Evolutionary conservation across 2,797 vertebrate genomes (phyloP), one percentile per base, ranked within the genome.

Genomic region (Synaphobranchus kaupii): DNA sequence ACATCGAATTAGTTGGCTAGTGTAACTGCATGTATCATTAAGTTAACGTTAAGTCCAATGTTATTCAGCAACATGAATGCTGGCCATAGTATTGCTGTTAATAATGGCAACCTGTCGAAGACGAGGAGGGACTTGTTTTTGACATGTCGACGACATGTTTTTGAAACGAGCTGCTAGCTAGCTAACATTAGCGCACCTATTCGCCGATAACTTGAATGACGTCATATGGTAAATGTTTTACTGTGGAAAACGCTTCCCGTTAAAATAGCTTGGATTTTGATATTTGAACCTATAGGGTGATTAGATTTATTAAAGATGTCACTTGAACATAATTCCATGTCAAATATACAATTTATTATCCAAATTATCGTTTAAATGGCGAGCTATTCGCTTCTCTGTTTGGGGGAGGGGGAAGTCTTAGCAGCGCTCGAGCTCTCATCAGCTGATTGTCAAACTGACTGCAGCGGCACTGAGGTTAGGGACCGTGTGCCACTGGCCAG

Each of bases 361-460:
- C 34, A 39, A 34, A 25, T 81, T 81, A 47, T n/a, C 47, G 47
- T 47, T 81, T 81, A n/a, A 50, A 81, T 81, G 78, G 47, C 44
- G 78, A 81, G 78, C 78, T 81, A 15, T 81, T 50, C 25, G 78
- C 78, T 50, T 88, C 86, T 52, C 87, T 10, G 86, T 60, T 48
- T 80, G 87, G 85, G 90, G 90, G 89, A 87, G 82, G 88, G 89
- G 88, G 84, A 68, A 83, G 84, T 82, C 84, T 63, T 54, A 84
- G 81, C 4, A 25, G 91, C 39, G 39, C 90, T 90, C 88, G 84
- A 87, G 89, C 91, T 93, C 89, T 93, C 93, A 94, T 95, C 96
- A 96, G 95, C 95, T 96, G 94, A 95, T 94, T 96, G 95, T 95
- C 94, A 95, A 95, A 94, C 85, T 22, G 90, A 92, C 94, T 93